Percentiles rank a stretch among this genome's conserved stretches.
phyloP scores from a whole-genome alignment of 1,140 invertebrate genomes.

The Zaprionus gabonicus region DNA sequence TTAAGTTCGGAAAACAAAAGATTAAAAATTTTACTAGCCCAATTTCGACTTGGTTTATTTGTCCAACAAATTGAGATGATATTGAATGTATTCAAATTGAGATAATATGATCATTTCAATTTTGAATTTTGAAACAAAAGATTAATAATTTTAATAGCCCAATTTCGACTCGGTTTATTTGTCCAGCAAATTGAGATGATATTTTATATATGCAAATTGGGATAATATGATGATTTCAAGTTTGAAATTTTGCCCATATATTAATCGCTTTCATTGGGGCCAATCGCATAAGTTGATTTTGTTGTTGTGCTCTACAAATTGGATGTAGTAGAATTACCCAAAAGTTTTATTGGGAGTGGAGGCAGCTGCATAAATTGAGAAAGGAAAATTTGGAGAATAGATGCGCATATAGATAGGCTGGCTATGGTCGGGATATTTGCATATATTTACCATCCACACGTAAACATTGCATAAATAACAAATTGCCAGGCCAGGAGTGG shows the following conservation, averaged over 20 bases:
- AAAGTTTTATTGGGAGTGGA: slow-evolving; percentile 1
- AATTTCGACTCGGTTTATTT: not conserved
- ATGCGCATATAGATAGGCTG: slow-evolving; percentile 29
- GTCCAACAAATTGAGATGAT: not conserved
- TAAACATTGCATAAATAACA: slow-evolving; percentile 76
- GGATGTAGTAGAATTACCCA: slow-evolving; percentile 6
- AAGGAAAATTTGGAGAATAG: slow-evolving; percentile 6
- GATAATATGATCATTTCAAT: not conserved
- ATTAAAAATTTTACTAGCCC: slow-evolving; percentile 1
- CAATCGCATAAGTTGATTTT: not conserved
- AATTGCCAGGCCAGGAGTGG: slow-evolving; percentile 55
- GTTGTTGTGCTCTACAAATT: not conserved
- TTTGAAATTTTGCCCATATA: not conserved
- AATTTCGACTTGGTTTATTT: not conserved
- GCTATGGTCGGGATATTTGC: slow-evolving; percentile 51
- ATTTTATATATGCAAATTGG: not conserved
- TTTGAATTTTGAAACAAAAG: not conserved
- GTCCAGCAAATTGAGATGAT: not conserved
- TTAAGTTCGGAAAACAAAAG: not conserved
- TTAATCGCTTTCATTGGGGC: slow-evolving; percentile 20
- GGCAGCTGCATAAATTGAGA: slow-evolving; percentile 32
- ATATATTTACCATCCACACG: slow-evolving; percentile 80
- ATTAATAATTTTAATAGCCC: slow-evolving; percentile 2
- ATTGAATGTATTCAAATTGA: not conserved
- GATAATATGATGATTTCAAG: not conserved